phyloP scores from a whole-genome alignment of 2,113 vertebrate genomes.

The Anser cygnoides region DNA sequence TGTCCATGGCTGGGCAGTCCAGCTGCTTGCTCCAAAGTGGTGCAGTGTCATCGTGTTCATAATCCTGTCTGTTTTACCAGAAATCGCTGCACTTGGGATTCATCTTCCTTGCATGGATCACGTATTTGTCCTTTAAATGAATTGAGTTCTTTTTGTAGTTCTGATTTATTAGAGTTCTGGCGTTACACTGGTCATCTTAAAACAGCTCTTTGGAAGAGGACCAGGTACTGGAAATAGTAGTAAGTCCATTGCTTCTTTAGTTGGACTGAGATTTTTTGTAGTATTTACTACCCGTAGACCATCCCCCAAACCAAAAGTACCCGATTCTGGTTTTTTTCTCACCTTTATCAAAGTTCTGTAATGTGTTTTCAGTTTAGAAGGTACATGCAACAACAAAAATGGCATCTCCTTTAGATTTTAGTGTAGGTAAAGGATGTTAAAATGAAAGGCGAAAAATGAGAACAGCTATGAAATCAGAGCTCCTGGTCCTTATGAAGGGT shows the following conservation, averaged over 20 bases:
- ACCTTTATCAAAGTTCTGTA: neutral
- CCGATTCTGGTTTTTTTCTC: neutral
- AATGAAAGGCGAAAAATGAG: neutral
- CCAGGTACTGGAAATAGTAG: neutral
- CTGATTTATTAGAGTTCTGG: neutral
- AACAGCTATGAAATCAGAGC: neutral
- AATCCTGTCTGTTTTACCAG: neutral
- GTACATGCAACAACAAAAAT: neutral
- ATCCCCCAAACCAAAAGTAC: conserved; percentile 7
- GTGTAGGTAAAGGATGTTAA: neutral
- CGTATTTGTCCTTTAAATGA: neutral
- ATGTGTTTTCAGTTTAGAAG: neutral
- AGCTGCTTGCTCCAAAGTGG: neutral
- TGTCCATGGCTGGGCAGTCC: neutral
- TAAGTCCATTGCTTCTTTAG: neutral
- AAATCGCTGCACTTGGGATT: neutral
- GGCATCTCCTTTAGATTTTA: neutral
- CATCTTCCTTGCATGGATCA: neutral
- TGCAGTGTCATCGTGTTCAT: neutral
- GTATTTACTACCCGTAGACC: neutral
- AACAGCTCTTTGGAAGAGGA: neutral
- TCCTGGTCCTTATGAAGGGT: neutral
- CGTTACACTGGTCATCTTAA: neutral
- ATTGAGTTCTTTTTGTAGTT: neutral
- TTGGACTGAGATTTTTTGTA: neutral